Evolutionary conservation across 2,113 vertebrate genomes (phyloP), one percentile per base, ranked within the genome.

Genomic region (Toxotes chatareus): DNA sequence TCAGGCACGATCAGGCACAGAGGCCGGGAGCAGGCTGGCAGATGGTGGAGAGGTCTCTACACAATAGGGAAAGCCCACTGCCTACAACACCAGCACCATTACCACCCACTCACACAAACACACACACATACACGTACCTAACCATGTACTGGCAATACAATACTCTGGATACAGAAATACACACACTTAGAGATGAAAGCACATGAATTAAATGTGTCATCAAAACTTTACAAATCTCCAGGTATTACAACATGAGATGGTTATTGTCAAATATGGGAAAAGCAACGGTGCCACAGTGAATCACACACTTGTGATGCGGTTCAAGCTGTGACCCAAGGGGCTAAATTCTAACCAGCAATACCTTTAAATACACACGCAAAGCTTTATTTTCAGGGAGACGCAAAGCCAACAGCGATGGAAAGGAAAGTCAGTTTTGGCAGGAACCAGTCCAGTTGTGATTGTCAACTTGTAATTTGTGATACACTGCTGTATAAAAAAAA

Each of bases 31-130:
- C 88, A 82, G 63, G 68, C 73, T 86, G 84, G 73, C 94, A 94
- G 93, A 93, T 94, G 93, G 93, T 85, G 79, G 75, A 87, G 88
- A 88, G 87, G 86, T 92, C 89, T 91, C 89, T 78, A 76, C 90
- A 93, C 93, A 93, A 93, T 94, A 87, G 90, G 88, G 84, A 89
- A 86, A 80, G 84, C 81, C 82, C 74, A 74, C 73, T 83, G 44
- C 56, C 81, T 81, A 69, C 64, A 79, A 79, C 84, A 89, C 60
- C 70, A 79, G 72, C 74, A 71, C 76, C 66, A 83, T 78, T 76
- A 88, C 62, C 71, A 73, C 13, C 44, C 60, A 76, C 83, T 11
- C 68, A 38, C 59, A 42, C 71, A 32, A 51, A 60, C 21, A 70
- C 62, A 70, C 61, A 47, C 32, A 74, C 19, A 44, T 59, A 64